phyloP scores from a whole-genome alignment of 2,888 invertebrate species.

The Syritta pipiens region DNA sequence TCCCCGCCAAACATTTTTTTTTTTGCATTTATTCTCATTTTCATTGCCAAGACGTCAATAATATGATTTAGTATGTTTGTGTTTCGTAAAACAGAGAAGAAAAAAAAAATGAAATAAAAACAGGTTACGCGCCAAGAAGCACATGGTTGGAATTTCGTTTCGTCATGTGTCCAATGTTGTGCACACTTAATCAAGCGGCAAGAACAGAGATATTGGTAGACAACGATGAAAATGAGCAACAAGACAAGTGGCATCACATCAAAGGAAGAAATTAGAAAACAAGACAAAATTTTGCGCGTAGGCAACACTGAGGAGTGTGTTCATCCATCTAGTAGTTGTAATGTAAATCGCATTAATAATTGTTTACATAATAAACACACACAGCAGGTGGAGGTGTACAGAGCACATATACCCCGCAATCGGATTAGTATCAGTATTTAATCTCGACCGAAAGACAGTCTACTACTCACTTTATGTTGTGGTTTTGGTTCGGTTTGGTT shows the following conservation, averaged over 20 bases:
- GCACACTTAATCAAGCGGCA: constrained; percentile 21
- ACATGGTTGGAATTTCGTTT: constrained; percentile 18
- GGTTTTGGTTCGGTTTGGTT: background rate
- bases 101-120: no score
- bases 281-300: constrained; percentile 12
- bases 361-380: constrained; percentile 27
- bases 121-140: constrained; percentile 6
- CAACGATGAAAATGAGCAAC: no score
- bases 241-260: background rate
- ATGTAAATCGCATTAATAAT: constrained; percentile 47
- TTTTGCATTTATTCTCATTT: constrained; percentile 23
- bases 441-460: background rate
- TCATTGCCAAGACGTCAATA: constrained; percentile 37
- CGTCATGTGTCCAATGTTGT: background rate
- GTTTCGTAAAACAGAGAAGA: background rate
- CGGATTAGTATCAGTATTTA: constrained; percentile 33
- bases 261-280: constrained; percentile 18
- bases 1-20: constrained; percentile 31
- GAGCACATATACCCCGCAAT: constrained; percentile 16
- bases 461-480: background rate
- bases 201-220: background rate
- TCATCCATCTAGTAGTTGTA: background rate
- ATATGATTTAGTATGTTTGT: constrained; percentile 29
- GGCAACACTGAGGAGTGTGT: constrained; percentile 1
- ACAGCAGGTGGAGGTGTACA: background rate